Evolutionary conservation across 2,797 vertebrate genomes (phyloP).

Genomic region (Labroides dimidiatus): DNA sequence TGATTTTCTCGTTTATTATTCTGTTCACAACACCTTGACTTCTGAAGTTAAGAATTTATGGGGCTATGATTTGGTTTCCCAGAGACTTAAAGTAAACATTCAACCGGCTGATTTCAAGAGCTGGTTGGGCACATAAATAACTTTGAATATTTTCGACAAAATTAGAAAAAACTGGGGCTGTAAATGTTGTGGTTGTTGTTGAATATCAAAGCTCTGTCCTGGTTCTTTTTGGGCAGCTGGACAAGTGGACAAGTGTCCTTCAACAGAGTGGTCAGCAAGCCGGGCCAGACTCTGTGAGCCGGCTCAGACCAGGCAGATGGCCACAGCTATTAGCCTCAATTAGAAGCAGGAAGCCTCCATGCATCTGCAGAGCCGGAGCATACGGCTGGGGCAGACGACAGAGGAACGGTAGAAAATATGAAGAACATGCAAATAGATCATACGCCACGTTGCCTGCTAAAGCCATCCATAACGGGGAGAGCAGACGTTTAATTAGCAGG

Average conservation of each 20-base stretch:
- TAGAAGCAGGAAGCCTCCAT: conserved; percentile 61
- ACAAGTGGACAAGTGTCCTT: conserved; percentile 70
- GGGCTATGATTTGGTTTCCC: no score
- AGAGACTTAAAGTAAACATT: conserved; percentile 2
- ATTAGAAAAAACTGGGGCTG: not conserved
- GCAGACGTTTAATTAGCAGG: conserved; percentile 33
- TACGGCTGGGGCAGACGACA: conserved; percentile 42
- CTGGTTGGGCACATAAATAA: not conserved
- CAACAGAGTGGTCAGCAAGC: conserved; percentile 70
- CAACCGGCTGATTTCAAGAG: no score
- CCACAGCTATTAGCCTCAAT: conserved; percentile 72
- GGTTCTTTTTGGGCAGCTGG: conserved; percentile 50
- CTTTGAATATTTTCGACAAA: not conserved
- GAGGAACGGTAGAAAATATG: not conserved
- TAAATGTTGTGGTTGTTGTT: conserved; percentile 14
- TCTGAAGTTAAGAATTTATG: no score
- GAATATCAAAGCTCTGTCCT: conserved; percentile 29
- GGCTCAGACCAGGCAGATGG: conserved; percentile 67
- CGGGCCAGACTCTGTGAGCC: conserved; percentile 44
- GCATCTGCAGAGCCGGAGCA: conserved; percentile 55
- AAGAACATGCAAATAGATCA: conserved; percentile 9
- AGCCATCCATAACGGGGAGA: conserved; percentile 15
- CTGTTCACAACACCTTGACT: no score
- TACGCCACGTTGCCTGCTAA: not conserved
- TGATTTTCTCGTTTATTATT: no score